Evolutionary conservation across 2,888 invertebrate species (phyloP), one percentile per base, ranked within the genome.

Genomic region (Noctua janthe): DNA sequence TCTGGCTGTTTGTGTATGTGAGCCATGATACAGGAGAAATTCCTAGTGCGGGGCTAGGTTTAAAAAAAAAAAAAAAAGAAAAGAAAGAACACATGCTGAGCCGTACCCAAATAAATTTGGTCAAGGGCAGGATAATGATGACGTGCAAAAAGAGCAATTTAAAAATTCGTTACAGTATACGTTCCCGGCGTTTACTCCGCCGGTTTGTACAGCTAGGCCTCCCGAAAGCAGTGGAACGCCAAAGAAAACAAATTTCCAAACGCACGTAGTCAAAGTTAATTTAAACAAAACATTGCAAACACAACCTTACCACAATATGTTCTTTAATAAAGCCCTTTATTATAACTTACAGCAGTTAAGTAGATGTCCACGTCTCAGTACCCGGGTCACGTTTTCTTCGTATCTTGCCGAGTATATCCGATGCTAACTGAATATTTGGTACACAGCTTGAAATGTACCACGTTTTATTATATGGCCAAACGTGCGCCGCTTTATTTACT

Each of bases 351-450:
- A 87, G 87, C 87, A 88, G 89, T 88, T 90, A 91, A 89, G 88
- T 82, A 89, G 84, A 91, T 92, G 93, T 91, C 92, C 91, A 89
- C 87, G 82, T 88, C 87, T 91, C 82, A 71, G 90, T 80, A 90
- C 91, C 79, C 93, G 54, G 87, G 93, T 94, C 95, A 95, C 95
- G 95, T 95, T 84, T 75, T 66, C 85, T 90, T 88, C 92, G 92
- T 93, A 94, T 94, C 91, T 90, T 76, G 82, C 90, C 89, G 85
- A 90, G 90, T 91, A 90, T 92, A 92, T 90, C 91, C 91, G 85
- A 88, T 89, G 92, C 87, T 94, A 94, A 95, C 95, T 94, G 95
- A 95, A 95, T 95, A 95, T 95, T 94, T 94, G 93, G 94, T 93
- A 93, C 92, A 94, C 92, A 91, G 89, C 91, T 90, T 91, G 90